Evolutionary conservation across 2,888 invertebrate genomes (phyloP), one percentile per base, ranked within the genome.

Genomic region (Coenonympha glycerion): DNA sequence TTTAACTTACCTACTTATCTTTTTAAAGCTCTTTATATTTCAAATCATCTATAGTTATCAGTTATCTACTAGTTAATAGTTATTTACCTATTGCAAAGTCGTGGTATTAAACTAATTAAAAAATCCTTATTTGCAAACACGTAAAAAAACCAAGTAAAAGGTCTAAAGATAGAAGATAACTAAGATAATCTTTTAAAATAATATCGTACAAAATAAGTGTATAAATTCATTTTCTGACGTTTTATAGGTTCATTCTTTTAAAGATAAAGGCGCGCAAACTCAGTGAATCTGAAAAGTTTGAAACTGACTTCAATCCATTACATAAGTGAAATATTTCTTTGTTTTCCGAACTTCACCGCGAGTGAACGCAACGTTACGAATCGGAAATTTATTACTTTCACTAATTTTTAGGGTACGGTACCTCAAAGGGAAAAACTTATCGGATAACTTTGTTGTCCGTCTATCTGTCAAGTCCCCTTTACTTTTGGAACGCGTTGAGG

Each of bases 261-360:
- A 81, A 83, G 83, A 86, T 86, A 84, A 39, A 86, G 86, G 83
- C 83, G 84, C 78, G 71, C 73, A 80, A 86, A 85, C 79, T 86
- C 80, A 76, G 73, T 79, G 82, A 86, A 86, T 86, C 86, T 79
- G 83, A 82, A 87, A 87, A 86, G 78, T 87, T 87, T 79, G 76
- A 74, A 83, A 81, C 81, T 81, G 78, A 84, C 85, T 87, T 84
- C 87, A 85, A 86, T 87, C 86, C 84, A 87, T 87, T 86, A 86
- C 82, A 79, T 78, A 79, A 81, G 78, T 86, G 81, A 87, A 84
- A 87, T 87, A 85, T 86, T 85, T 85, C 83, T 86, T 86, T 87
- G 86, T 86, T 86, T 85, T 83, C 80, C 74, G 78, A 39, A 68
- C 76, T 79, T 67, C 68, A 68, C 68, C 67, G 69, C 61, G 71